Conservation (phyloP, 1,140 invertebrate genomes). For the Zaprionus nigranus region DNA sequence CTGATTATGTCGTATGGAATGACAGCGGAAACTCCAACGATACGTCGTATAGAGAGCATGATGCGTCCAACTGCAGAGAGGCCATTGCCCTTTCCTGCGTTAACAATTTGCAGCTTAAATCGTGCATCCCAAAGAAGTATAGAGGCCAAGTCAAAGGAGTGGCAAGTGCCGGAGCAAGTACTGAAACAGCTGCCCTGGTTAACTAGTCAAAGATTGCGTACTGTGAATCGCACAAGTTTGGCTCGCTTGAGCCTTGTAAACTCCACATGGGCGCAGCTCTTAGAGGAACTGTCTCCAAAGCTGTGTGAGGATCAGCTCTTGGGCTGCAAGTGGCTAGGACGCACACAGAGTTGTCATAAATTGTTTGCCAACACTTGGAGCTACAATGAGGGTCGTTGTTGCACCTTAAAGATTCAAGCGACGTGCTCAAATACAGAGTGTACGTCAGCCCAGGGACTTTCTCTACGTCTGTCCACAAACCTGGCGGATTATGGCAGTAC, state of each 20-base stretch:
- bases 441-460: slow-evolving; percentile 87
- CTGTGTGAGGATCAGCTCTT: slow-evolving; percentile 85
- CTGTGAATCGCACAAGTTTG: background rate
- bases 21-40: slow-evolving; percentile 80
- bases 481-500: slow-evolving; percentile 83
- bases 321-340: slow-evolving; percentile 88
- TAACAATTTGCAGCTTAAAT: slow-evolving; percentile 87
- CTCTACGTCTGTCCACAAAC: slow-evolving; percentile 85
- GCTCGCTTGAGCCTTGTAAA: slow-evolving; percentile 31
- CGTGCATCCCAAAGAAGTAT: slow-evolving; percentile 25
- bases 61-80: slow-evolving; percentile 76
- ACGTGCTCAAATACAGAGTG: slow-evolving; percentile 80
- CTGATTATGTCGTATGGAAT: slow-evolving; percentile 83
- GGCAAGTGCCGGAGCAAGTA: slow-evolving; percentile 6
- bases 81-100: slow-evolving; percentile 88
- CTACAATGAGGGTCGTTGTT: slow-evolving; percentile 86
- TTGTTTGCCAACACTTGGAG: slow-evolving; percentile 86
- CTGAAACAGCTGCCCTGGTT: slow-evolving; percentile 22
- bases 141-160: slow-evolving; percentile 10
- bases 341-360: slow-evolving; percentile 84
- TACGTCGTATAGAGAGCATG: slow-evolving; percentile 87
- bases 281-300: slow-evolving; percentile 79
- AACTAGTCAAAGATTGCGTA: background rate
- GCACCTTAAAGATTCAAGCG: slow-evolving; percentile 86
- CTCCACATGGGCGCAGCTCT: slow-evolving; percentile 56